Base-by-base conservation (phyloP, 2,797 vertebrate genomes). In the Pantherophis alleghaniensis region DNA sequence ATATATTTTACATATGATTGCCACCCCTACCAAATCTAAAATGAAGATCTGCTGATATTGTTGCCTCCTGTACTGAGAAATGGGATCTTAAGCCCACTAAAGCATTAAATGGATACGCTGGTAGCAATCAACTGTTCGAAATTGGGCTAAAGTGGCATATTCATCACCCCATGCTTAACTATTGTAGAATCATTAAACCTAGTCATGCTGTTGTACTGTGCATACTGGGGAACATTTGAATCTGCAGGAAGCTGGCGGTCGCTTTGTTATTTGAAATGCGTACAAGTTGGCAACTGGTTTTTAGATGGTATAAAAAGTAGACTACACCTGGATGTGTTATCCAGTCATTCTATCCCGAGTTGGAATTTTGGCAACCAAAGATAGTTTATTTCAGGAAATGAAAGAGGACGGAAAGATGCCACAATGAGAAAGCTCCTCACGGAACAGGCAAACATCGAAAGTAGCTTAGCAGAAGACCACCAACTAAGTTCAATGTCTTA, bases 11-110 rank as follows among this genome's bases (percentile, higher is more conserved):
- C 74, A 83, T 24, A 83, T 47, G 74, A 83, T 83, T 47, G 42
- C 74, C 74, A 83, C 20, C 20, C 42, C 10, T 47, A 24, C 10
- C 74, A 47, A 83, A 83, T 47, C 42, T 83, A 24, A 83, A 12
- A 83, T 2, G 7, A 47, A 47, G 74, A 47, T 83, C 74, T 83
- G 42, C 74, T 83, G 20, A 83, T 83, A 83, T 47, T 4, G 4
- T 90, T 90, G 28, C 28, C 61, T 51, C 13, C 63, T 90, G 22
- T 20, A 7, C 63, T 55, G 63, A 55, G 63, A 55, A 90, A 53
- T 69, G 89, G 51, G 28, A 32, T 55, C 89, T 90, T 53, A 90
- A 90, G 51, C 89, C 89, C 89, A 91, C 79, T 61, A 91, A 91
- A 91, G 59, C 91, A 91, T 91, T 59, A 91, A 91, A 63, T 53